These are phyloP conservation scores for Hypomesus transpacificus DNA, from an alignment of 2,113 vertebrate genomes.

Conservation along the genomic window DNA sequence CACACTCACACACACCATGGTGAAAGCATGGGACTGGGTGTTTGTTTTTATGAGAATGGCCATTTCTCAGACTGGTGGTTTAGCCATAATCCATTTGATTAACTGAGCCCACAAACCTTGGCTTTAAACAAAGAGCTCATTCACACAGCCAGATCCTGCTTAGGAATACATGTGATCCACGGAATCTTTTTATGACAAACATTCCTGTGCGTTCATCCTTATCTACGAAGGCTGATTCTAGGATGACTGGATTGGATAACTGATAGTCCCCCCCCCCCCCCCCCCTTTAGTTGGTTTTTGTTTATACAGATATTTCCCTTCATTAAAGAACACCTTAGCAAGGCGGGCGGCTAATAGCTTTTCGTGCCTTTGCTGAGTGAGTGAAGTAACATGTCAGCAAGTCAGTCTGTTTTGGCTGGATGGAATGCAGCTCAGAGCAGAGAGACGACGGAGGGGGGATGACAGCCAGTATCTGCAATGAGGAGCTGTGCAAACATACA, in stretches of 20 bases:
- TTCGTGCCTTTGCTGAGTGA: no score
- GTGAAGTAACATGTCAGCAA: no score
- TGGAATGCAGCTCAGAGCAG: no score
- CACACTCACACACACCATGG: conserved; percentile 43
- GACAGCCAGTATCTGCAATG: no score
- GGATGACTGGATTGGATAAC: not conserved
- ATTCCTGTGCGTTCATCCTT: conserved; percentile 47
- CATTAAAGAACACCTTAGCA: no score
- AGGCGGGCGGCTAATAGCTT: no score
- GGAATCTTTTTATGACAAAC: conserved; percentile 66
- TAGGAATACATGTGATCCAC: conserved; percentile 66
- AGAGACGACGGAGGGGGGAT: no score
- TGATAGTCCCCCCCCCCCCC: not conserved
- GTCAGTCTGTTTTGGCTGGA: no score
- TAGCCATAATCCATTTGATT: conserved; percentile 76
- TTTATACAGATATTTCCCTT: no score
- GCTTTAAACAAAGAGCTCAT: conserved; percentile 70
- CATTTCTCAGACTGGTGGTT: conserved; percentile 56
- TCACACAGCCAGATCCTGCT: conserved; percentile 55
- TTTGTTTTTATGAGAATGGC: conserved; percentile 65
- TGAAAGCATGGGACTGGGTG: conserved; percentile 44
- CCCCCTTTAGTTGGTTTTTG: not conserved
- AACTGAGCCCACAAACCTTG: conserved; percentile 64
- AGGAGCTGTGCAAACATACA: no score
- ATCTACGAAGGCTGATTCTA: not conserved